Conservation (phyloP, 2,888 invertebrate species). For the Cephus pulcher region DNA sequence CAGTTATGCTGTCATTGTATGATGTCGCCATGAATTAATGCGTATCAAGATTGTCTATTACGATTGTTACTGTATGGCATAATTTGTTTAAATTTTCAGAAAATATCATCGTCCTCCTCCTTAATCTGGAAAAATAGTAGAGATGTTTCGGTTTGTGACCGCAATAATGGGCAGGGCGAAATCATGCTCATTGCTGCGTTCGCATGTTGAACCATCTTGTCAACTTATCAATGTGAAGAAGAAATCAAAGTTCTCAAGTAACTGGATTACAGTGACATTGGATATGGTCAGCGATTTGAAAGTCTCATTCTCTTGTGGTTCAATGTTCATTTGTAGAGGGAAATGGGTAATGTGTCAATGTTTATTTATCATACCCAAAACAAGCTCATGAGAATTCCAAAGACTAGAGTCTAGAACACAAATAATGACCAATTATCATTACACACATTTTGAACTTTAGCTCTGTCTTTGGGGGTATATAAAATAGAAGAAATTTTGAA, state of each 20-base stretch:
- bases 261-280: background rate
- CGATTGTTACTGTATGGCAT: background rate
- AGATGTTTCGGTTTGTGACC: conserved; percentile 67
- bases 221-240: conserved; percentile 14
- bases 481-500: conserved; percentile 16
- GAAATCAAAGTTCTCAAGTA: background rate
- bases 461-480: conserved; percentile 15
- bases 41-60: background rate
- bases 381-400: background rate
- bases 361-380: background rate
- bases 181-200: conserved; percentile 62
- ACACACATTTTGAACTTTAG: conserved; percentile 23
- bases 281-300: background rate
- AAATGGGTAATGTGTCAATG: background rate
- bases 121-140: conserved; percentile 17
- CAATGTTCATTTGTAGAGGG: background rate
- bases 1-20: background rate
- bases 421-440: background rate
- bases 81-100: background rate
- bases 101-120: background rate
- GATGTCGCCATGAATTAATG: background rate
- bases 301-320: background rate
- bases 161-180: conserved; percentile 65
- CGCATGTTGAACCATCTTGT: conserved; percentile 48
- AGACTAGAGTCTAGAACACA: background rate